Base-by-base conservation (phyloP, 2,113 vertebrate species). In the Pelecanus crispus region DNA sequence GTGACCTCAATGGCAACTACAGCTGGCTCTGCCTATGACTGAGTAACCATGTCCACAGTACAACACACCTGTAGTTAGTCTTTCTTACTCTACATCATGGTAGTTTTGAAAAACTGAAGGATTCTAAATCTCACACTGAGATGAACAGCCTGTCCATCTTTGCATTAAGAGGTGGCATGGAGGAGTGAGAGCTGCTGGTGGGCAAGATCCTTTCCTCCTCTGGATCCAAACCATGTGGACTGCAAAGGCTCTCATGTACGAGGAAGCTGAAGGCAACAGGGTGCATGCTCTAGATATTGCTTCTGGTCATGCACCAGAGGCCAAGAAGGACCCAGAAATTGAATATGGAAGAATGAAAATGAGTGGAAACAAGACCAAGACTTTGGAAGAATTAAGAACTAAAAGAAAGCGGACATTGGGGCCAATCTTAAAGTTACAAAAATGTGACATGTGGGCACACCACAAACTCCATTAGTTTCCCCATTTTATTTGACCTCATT, bases 81-180 rank as follows among this genome's bases (percentile, higher is more conserved):
- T 17, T 83, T 74, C 38, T 77, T 28, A 55, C 34, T 74, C 49
- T 45, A 74, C 62, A 7, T 16, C 17, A 32, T 1, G 15, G 65
- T 52, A 68, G 25, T 36, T 70, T 28, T 31, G 36, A 40, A 86
- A 86, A 88, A 19, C 31, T 14, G 10, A 4, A 24, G 17, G 63
- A 55, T 31, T 52, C 24, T 32, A n/a, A 50, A 84, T n/a, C 42
- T 32, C 31, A 13, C 5, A 8, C 2, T 7, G 20, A 70, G 29
- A 12, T 16, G 58, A 70, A 29, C 22, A 67, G 29, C 6, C 3
- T 0, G 0, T 17, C 7, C 9, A 1, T 0, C 52, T 45, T 25
- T n/a, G n/a, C 1, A 0, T 7, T 70, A 59, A 50, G 52, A 56
- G n/a, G 34, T 21, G 53, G 8, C 1, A 3, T 2, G 8, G 75